phyloP scores from a whole-genome alignment of 2,888 invertebrate species.

The Heterodera filipjevi region DNA sequence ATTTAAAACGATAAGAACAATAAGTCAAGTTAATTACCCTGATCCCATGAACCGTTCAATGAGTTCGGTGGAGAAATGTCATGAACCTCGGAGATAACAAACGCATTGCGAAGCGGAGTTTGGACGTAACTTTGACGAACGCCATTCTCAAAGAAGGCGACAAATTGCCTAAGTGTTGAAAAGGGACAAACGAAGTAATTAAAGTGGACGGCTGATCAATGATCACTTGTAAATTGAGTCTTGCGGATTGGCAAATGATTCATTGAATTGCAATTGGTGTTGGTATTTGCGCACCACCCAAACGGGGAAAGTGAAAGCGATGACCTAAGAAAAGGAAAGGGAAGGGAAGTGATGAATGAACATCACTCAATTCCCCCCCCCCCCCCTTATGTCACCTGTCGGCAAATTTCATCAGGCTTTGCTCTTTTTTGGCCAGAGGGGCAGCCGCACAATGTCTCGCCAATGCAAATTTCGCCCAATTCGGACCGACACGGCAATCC shows the following conservation, averaged over 20 bases:
- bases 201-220: slow-evolving; percentile 34
- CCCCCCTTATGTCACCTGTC: slow-evolving; percentile 41
- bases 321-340: slow-evolving; percentile 23
- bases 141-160: slow-evolving; percentile 52
- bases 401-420: slow-evolving; percentile 47
- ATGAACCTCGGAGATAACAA: slow-evolving; percentile 59
- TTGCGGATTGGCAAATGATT: slow-evolving; percentile 55
- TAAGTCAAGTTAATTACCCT: slow-evolving; percentile 38
- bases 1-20: not conserved
- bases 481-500: slow-evolving; percentile 50
- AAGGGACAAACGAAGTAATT: not conserved
- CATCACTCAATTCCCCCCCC: no score
- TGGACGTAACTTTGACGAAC: slow-evolving; percentile 60
- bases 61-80: slow-evolving; percentile 55
- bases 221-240: slow-evolving; percentile 50
- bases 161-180: slow-evolving; percentile 21
- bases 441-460: slow-evolving; percentile 60
- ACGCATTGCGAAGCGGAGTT: slow-evolving; percentile 54
- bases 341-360: not conserved
- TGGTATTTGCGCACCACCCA: slow-evolving; percentile 59
- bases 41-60: slow-evolving; percentile 60
- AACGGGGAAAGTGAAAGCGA: slow-evolving; percentile 51
- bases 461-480: slow-evolving; percentile 63
- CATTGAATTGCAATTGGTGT: slow-evolving; percentile 55
- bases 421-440: slow-evolving; percentile 56